Percentiles rank a stretch among this genome's conserved stretches.
Evolutionary conservation across 2,113 vertebrate species (phyloP).

Genomic region (Coptodon rendalli): DNA sequence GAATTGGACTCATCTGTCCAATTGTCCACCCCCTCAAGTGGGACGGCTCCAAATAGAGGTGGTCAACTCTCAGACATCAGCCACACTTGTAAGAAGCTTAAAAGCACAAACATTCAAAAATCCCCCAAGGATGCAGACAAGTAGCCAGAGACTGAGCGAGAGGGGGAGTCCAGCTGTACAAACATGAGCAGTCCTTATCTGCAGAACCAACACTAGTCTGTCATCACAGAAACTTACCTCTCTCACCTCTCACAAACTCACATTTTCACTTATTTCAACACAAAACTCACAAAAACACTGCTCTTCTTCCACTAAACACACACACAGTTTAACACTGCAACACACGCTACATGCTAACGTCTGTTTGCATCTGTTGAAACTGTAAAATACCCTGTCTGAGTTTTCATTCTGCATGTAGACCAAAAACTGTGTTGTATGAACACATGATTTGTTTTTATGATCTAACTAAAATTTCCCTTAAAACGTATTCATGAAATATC

Average conservation of each 20-base stretch:
- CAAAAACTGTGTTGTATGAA: background rate
- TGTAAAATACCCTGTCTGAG: background rate
- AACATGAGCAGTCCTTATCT: slow-evolving; percentile 42
- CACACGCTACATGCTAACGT: background rate
- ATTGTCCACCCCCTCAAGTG: background rate
- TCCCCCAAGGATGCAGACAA: background rate
- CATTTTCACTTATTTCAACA: background rate
- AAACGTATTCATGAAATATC: background rate
- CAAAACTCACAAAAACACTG: background rate
- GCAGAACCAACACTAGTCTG: background rate
- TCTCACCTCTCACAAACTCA: background rate
- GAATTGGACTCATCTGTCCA: background rate
- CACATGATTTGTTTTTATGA: background rate
- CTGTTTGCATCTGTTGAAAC: background rate
- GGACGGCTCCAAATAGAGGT: background rate
- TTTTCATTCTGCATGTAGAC: background rate
- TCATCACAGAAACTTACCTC: background rate
- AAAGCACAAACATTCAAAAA: background rate
- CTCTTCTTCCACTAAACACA: background rate
- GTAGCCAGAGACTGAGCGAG: background rate
- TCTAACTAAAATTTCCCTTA: background rate
- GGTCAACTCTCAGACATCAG: background rate
- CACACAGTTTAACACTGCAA: background rate
- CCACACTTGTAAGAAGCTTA: background rate
- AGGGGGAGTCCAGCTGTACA: slow-evolving; percentile 34